Evolutionary conservation across 2,888 invertebrate species (phyloP).

Genomic region (Empis livida): DNA sequence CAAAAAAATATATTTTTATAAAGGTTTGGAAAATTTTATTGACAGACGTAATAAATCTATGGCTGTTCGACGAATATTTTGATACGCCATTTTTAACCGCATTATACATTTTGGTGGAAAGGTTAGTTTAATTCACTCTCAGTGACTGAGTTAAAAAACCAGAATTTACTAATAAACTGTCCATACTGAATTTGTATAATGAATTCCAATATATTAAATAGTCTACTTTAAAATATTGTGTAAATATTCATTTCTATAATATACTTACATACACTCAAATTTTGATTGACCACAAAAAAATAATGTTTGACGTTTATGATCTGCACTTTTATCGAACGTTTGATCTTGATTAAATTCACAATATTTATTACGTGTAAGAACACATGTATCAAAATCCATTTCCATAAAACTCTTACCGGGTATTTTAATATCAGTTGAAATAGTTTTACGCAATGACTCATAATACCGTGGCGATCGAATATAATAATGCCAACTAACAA

Average conservation of each 20-base stretch:
- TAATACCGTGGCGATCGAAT: slow-evolving; percentile 84
- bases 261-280: slow-evolving; percentile 58
- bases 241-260: neutral
- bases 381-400: slow-evolving; percentile 80
- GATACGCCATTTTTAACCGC: no score
- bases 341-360: slow-evolving; percentile 70
- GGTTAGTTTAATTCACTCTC: no score
- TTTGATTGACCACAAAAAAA: slow-evolving; percentile 85
- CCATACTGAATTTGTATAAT: no score
- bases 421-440: slow-evolving; percentile 8
- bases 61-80: no score
- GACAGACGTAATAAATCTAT: no score
- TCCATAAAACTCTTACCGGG: slow-evolving; percentile 52
- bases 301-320: slow-evolving; percentile 71
- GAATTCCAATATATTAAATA: no score
- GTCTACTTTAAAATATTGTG: no score
- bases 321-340: slow-evolving; percentile 66
- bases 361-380: slow-evolving; percentile 61
- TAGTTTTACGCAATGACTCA: slow-evolving; percentile 66
- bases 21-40: no score
- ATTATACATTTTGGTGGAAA: no score
- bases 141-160: no score
- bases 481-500: slow-evolving; percentile 88
- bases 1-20: no score
- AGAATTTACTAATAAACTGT: no score